phyloP scores from a whole-genome alignment of 2,797 vertebrate genomes.

The Staurois parvus region DNA sequence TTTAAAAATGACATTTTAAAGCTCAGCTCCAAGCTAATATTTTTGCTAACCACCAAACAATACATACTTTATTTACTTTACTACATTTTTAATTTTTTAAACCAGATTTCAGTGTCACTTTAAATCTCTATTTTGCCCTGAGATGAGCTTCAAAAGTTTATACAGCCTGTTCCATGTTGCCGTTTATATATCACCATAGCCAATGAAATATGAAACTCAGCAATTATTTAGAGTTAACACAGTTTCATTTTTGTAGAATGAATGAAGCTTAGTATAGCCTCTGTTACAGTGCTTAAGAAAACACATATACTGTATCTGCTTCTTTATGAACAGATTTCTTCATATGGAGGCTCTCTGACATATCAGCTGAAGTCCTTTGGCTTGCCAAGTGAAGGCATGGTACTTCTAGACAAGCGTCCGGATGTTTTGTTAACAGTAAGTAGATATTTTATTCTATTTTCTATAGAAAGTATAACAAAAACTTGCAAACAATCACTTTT shows the following conservation, averaged over 20 bases:
- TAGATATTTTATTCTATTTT: conserved; percentile 46
- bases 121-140: no score
- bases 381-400: conserved; percentile 91
- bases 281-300: no score
- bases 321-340: conserved; percentile 82
- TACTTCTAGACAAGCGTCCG: conserved; percentile 80
- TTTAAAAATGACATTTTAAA: no score
- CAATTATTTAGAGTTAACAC: background rate
- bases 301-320: conserved; percentile 1
- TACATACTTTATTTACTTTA: no score
- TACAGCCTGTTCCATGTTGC: background rate
- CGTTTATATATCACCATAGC: background rate
- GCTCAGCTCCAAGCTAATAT: no score
- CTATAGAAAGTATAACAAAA: background rate
- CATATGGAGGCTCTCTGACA: conserved; percentile 90
- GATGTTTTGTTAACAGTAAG: conserved; percentile 86
- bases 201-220: background rate
- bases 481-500: background rate
- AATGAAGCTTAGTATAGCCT: no score
- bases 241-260: background rate
- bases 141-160: background rate
- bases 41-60: no score
- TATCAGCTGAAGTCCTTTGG: conserved; percentile 94
- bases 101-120: no score
- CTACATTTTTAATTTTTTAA: no score